phyloP scores from a whole-genome alignment of 2,888 invertebrate genomes.

The Nowickia ferox region DNA sequence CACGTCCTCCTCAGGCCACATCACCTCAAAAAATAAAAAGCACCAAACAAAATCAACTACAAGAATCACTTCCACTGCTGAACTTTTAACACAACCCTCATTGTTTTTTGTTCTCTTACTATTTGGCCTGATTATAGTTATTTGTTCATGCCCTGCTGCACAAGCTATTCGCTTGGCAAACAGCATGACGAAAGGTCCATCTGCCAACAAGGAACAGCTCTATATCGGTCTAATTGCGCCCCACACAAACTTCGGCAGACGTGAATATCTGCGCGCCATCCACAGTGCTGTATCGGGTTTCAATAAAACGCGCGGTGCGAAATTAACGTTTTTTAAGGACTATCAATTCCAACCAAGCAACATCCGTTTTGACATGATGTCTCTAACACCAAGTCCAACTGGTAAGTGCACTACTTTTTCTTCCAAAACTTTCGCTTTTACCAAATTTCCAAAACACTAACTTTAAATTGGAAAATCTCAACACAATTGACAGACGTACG shows the following conservation, averaged over 20 bases:
- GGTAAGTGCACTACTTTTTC: slow-evolving; percentile 83
- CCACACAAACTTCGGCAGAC: slow-evolving; percentile 84
- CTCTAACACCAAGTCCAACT: slow-evolving; percentile 89
- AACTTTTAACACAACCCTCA: slow-evolving; percentile 22
- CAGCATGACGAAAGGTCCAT: slow-evolving; percentile 76
- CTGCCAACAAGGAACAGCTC: slow-evolving; percentile 81
- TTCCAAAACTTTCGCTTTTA: too few relatives aligned
- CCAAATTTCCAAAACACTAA: too few relatives aligned
- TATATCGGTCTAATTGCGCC: slow-evolving; percentile 83
- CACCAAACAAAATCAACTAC: slow-evolving; percentile 9
- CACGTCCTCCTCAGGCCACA: slow-evolving; percentile 6
- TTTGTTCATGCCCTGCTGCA: slow-evolving; percentile 73
- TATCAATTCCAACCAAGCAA: slow-evolving; percentile 86
- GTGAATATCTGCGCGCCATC: slow-evolving; percentile 88
- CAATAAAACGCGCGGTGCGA: slow-evolving; percentile 85
- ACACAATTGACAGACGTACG: too few relatives aligned
- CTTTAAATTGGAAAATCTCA: too few relatives aligned
- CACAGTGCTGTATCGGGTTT: slow-evolving; percentile 86
- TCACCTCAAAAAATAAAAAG: background rate
- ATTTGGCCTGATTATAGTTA: slow-evolving; percentile 64
- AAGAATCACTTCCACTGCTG: background rate
- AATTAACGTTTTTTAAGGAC: slow-evolving; percentile 86
- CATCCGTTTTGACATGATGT: slow-evolving; percentile 87
- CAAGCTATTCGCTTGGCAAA: slow-evolving; percentile 78
- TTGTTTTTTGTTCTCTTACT: slow-evolving; percentile 23